Conservation (phyloP, 1,140 invertebrate species). For the Colletes latitarsis region DNA sequence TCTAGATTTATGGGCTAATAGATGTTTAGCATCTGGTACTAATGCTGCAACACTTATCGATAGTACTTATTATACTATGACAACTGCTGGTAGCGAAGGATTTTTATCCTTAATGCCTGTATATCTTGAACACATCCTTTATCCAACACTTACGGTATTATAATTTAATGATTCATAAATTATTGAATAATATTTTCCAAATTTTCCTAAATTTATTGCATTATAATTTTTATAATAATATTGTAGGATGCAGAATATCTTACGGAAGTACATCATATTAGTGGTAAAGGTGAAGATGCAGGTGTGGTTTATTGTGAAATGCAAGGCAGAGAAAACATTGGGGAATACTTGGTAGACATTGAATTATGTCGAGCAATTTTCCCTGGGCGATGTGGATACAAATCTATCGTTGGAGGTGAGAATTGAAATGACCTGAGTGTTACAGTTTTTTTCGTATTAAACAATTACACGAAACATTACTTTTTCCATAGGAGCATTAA, state of each 20-base stretch:
- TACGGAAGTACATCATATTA: constrained; percentile 96
- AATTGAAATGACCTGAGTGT: neutral
- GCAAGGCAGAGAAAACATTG: constrained; percentile 92
- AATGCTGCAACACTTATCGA: constrained; percentile 94
- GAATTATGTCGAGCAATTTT: constrained; percentile 87
- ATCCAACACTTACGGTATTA: constrained; percentile 88
- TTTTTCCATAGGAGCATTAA: constrained; percentile 80
- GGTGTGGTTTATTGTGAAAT: constrained; percentile 97
- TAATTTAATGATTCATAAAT: neutral
- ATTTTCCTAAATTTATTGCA: neutral
- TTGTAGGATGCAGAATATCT: constrained; percentile 88
- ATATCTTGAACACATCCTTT: constrained; percentile 94
- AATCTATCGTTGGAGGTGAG: constrained; percentile 91
- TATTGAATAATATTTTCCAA: neutral
- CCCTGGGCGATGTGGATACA: constrained; percentile 91
- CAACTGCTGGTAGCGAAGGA: constrained; percentile 92
- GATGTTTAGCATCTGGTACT: constrained; percentile 94
- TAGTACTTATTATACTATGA: constrained; percentile 94
- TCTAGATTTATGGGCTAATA: constrained; percentile 92
- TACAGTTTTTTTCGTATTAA: neutral
- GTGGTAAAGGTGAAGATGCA: constrained; percentile 92
- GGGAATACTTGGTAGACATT: constrained; percentile 85
- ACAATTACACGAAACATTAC: constrained; percentile 8
- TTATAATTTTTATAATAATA: neutral
- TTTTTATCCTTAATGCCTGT: constrained; percentile 94